Evolutionary conservation across 2,113 vertebrate species (phyloP), one percentile per base, ranked within the genome.

Genomic region (Gobius niger): DNA sequence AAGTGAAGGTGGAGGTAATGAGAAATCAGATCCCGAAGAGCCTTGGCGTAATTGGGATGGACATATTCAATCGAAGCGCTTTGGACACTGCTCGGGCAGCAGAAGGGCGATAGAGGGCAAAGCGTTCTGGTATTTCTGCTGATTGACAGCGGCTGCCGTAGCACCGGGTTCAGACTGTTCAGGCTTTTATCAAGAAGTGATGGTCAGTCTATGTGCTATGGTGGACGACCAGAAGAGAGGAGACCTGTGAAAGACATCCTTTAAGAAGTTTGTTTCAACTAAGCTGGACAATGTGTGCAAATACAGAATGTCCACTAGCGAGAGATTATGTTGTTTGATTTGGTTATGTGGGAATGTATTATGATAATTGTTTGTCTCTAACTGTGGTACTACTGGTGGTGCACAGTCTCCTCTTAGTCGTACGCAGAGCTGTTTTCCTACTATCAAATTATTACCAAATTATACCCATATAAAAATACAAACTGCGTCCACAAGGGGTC

Each of bases 1-100:
- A 75, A 78, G 74, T 79, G 78, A 80, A 75, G 65, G 77, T 70
- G 82, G 88, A 82, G 24, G 81, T 89, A 91, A 89, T 88, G 81
- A 80, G 77, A 82, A 77, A 47, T 69, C 40, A 46, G 78, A 86
- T 84, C 78, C 85, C 81, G 77, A 81, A 88, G 77, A 84, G 87
- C 72, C 77, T 78, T 66, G 54, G 60, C 67, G 19, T 92, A 90
- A 91, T 90, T 91, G 79, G 75, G 80, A 90, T 63, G 68, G 89
- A 81, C 89, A 83, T 82, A 78, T 90, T 90, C 89, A 90, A 90
- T 92, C 90, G 91, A 90, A 91, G 84, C 81, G 79, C 67, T 70
- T 77, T 85, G 69, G 63, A 88, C 54, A 88, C 92, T 90, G 81
- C 68, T 73, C 52, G 64, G 18, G 8, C 18, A 16, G 52, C 52